These are phyloP conservation scores for Chelidonichthys spinosus DNA, from an alignment of 2,797 vertebrate species.

Conservation along the genomic window DNA sequence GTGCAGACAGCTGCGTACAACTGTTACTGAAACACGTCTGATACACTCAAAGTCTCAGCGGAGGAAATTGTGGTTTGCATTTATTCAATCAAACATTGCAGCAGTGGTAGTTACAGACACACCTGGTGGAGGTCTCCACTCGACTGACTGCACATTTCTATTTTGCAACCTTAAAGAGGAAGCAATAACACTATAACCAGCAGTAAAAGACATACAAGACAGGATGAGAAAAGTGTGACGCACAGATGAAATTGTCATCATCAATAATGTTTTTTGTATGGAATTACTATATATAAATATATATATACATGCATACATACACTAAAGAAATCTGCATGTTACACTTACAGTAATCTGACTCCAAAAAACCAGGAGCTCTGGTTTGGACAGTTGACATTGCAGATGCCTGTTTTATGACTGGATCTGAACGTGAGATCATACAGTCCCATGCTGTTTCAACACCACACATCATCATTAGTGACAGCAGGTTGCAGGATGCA, in stretches of 20 bases:
- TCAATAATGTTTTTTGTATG: not conserved
- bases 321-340: no score
- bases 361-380: constrained; percentile 15
- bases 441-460: constrained; percentile 43
- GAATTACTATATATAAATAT: not conserved
- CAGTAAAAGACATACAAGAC: not conserved
- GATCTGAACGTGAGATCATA: constrained; percentile 48
- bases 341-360: not conserved
- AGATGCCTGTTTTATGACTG: constrained; percentile 54
- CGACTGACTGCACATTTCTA: not conserved
- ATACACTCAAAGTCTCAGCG: not conserved
- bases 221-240: not conserved
- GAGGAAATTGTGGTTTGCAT: not conserved
- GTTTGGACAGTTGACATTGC: constrained; percentile 34
- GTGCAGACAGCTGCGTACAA: not conserved
- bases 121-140: not conserved
- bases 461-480: constrained; percentile 53
- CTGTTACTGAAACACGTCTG: not conserved
- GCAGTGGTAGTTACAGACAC: not conserved
- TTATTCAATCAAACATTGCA: not conserved
- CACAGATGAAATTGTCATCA: not conserved
- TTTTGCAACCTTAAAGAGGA: not conserved
- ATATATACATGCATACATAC: no score
- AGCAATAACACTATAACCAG: not conserved
- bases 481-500: constrained; percentile 46